Conservation (phyloP, 2,797 vertebrate genomes). For the Rhadinocentrus ornatus region DNA sequence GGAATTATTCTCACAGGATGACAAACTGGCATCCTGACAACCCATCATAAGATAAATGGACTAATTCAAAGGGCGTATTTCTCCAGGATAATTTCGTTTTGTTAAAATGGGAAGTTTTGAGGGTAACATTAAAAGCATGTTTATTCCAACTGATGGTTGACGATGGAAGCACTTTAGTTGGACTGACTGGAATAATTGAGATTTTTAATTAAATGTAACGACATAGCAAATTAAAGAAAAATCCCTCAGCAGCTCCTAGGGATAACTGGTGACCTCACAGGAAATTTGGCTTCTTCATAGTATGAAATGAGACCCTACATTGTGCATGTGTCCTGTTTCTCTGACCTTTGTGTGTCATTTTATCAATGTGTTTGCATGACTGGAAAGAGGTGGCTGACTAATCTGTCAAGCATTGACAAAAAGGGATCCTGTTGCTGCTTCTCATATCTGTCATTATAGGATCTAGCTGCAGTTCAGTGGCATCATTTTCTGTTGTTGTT, state of each 20-base stretch:
- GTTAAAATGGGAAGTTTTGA: too few relatives aligned
- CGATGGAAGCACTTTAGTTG: background rate
- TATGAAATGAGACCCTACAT: slow-evolving; percentile 10
- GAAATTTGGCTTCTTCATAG: background rate
- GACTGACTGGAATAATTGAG: background rate
- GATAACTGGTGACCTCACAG: background rate
- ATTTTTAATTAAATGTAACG: background rate
- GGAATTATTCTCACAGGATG: too few relatives aligned
- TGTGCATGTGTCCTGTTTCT: slow-evolving; percentile 5
- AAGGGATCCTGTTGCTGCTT: slow-evolving; percentile 12
- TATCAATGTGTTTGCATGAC: slow-evolving; percentile 19
- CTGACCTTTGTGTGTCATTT: slow-evolving; percentile 13
- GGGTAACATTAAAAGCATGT: too few relatives aligned
- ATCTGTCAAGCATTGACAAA: slow-evolving; percentile 16
- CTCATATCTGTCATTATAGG: slow-evolving; percentile 4
- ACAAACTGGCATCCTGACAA: too few relatives aligned
- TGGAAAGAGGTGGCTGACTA: slow-evolving; percentile 7
- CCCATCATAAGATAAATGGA: too few relatives aligned
- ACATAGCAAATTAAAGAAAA: background rate
- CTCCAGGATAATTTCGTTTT: too few relatives aligned
- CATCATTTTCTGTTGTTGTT: slow-evolving; percentile 11
- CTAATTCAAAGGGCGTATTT: too few relatives aligned
- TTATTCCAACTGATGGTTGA: background rate
- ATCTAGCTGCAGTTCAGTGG: slow-evolving; percentile 18
- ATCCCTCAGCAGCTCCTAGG: background rate